Conservation (phyloP, 2,888 invertebrate genomes). For the Rhopalosiphum nymphaeae region DNA sequence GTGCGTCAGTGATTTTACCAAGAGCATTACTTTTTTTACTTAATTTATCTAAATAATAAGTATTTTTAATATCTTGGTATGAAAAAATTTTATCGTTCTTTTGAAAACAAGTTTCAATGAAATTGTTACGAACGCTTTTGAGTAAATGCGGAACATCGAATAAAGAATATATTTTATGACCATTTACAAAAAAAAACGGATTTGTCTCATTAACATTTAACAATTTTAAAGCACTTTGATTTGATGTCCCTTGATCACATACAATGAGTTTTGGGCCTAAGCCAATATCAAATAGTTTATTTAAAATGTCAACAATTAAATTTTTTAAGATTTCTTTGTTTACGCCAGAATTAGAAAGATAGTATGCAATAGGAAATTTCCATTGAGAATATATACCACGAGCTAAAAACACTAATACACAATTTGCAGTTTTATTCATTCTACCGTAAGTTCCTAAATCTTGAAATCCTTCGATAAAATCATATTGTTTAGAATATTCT, state of each 20-base stretch:
- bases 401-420: conserved; percentile 68
- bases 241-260: conserved; percentile 67
- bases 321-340: conserved; percentile 60
- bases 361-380: conserved; percentile 65
- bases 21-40: conserved; percentile 66
- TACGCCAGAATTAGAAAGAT: conserved; percentile 66
- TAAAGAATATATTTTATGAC: conserved; percentile 9
- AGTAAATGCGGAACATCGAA: not conserved
- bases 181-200: not conserved
- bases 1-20: conserved; percentile 67
- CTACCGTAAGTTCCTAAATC: conserved; percentile 67
- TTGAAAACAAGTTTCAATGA: not conserved
- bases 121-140: conserved; percentile 6
- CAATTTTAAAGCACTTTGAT: conserved; percentile 66
- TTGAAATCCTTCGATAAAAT: conserved; percentile 66
- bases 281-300: conserved; percentile 61
- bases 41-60: conserved; percentile 63
- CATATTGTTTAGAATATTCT: conserved; percentile 14
- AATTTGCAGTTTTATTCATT: conserved; percentile 66
- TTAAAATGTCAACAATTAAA: conserved; percentile 64
- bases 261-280: conserved; percentile 66
- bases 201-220: conserved; percentile 67
- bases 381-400: conserved; percentile 65
- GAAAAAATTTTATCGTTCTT: not conserved
- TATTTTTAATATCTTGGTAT: not conserved